Evolutionary conservation across 1,140 invertebrate genomes (phyloP), one percentile per base, ranked within the genome.

Genomic region (Homarus americanus): DNA sequence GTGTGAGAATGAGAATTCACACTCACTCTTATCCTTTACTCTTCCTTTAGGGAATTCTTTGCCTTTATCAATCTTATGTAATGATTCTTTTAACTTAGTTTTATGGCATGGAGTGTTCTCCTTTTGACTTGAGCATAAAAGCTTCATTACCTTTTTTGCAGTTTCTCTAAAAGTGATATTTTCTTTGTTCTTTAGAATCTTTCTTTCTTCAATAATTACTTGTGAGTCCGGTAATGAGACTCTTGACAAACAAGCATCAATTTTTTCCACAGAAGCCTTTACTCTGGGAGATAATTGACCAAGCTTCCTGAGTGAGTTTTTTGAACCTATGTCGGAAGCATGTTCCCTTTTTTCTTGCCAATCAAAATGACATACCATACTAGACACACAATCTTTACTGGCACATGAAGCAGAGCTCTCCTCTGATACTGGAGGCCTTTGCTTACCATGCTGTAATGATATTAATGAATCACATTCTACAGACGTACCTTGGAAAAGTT

Each of bases 31-130:
- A 9, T 69, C 49, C 28, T 40, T 17, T 4, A 38, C 20, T 69
- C 69, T 24, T n/a, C 17, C 80, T 63, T 24, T 34, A 72, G 63
- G 73, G 2, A 32, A n/a, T 1, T 44, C 2, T 17, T 32, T 82
- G 63, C 34, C 17, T 63, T 58, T 15, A 3, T 69, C 10, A 28
- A 69, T 69, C 32, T 32, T 69, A 4, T 69, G n/a, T 32, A 32
- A 32, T 24, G 24, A 32, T 32, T 69, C n/a, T 69, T 69, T 69
- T 69, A 69, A 32, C n/a, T 69, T 79, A 24, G 40, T 32, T 79
- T 40, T 79, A 79, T 49, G 44, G 24, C 24, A 49, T 44, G 76
- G 76, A 44, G 76, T 36, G n/a, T 79, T 79, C 49, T 79, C 76
- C 40, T 79, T 79, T 9, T 79, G 28, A 41, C 17, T 79, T 40